Percentiles rank a stretch among this genome's conserved stretches.
Evolutionary conservation across 1,140 invertebrate genomes (phyloP).

Genomic region (Heterodera carotae): DNA sequence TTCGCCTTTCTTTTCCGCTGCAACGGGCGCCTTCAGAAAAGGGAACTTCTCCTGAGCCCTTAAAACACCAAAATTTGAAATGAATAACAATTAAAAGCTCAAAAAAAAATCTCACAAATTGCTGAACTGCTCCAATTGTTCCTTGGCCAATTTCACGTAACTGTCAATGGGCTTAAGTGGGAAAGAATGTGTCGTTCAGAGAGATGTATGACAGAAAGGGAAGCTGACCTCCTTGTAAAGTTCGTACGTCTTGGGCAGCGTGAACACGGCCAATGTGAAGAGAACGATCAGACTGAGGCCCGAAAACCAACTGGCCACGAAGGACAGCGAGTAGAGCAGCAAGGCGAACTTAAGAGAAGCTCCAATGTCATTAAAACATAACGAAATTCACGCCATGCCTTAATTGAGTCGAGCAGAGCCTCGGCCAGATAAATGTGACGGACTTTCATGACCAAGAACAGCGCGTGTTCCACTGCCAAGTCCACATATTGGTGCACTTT

Average conservation of each 20-base stretch:
- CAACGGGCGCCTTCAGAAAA: slow-evolving; percentile 37
- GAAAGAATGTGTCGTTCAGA: not conserved
- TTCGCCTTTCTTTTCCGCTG: slow-evolving; percentile 54
- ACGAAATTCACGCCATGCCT: slow-evolving; percentile 45
- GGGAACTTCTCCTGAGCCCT: slow-evolving; percentile 51
- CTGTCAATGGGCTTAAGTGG: slow-evolving; percentile 80
- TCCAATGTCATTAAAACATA: slow-evolving; percentile 17
- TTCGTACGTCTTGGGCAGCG: slow-evolving; percentile 94
- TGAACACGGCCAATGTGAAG: slow-evolving; percentile 84
- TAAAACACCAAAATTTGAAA: slow-evolving; percentile 24
- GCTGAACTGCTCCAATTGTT: slow-evolving; percentile 74
- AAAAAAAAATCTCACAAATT: slow-evolving; percentile 54
- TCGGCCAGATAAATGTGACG: slow-evolving; percentile 91
- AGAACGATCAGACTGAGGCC: slow-evolving; percentile 68
- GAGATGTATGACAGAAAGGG: not conserved
- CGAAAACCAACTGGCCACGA: slow-evolving; percentile 95
- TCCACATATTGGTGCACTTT: slow-evolving; percentile 83
- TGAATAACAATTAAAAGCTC: not conserved
- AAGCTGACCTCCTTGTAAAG: slow-evolving; percentile 82
- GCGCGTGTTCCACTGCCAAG: slow-evolving; percentile 80
- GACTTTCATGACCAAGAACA: slow-evolving; percentile 78
- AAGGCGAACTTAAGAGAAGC: slow-evolving; percentile 75
- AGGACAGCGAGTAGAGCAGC: slow-evolving; percentile 88
- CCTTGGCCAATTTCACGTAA: slow-evolving; percentile 82
- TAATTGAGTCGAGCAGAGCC: slow-evolving; percentile 85